Evolutionary conservation across 2,888 invertebrate genomes (phyloP), one percentile per base, ranked within the genome.

Genomic region (Ptilodon capucinus): DNA sequence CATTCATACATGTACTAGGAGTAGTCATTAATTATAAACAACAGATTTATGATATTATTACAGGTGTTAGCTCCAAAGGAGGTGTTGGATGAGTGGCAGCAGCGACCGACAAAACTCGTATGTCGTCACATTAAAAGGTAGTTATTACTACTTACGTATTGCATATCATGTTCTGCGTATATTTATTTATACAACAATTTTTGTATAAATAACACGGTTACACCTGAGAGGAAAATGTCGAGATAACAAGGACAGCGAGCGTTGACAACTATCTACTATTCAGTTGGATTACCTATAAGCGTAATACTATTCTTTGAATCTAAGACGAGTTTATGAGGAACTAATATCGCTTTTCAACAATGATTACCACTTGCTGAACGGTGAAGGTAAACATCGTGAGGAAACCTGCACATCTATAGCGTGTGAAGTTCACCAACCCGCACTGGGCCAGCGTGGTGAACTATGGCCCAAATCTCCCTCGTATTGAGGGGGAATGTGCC

Each of bases 11-110:
- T n/a, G n/a, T n/a, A n/a, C n/a, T n/a, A n/a, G n/a, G n/a, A n/a
- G n/a, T n/a, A n/a, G n/a, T n/a, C n/a, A n/a, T n/a, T n/a, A n/a
- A 34, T 13, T 45, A n/a, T n/a, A 6, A 25, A 25, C 9, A 25
- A 25, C 23, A 8, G 7, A 28, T 8, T 6, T 7, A 8, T 9
- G 32, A 9, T 50, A 42, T 62, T 44, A 38, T 81, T 84, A 11
- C 76, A 97, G 96, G 96, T 97, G 0, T 92, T 95, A 64, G 94
- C 97, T 7, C 95, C 97, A 8, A 97, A 97, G 78, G 97, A 97
- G 81, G 96, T 97, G 0, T 83, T 98, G 76, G 94, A 97, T 74
- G 97, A 97, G 76, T 98, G 97, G 96, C 97, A 98, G 79, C 93
- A 94, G 64, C 93, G 98, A 56, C 98, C 98, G 0, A 97, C 97